These are phyloP conservation scores for Sternotherus odoratus DNA, from an alignment of 2,797 vertebrate species.

Conservation along the genomic window DNA sequence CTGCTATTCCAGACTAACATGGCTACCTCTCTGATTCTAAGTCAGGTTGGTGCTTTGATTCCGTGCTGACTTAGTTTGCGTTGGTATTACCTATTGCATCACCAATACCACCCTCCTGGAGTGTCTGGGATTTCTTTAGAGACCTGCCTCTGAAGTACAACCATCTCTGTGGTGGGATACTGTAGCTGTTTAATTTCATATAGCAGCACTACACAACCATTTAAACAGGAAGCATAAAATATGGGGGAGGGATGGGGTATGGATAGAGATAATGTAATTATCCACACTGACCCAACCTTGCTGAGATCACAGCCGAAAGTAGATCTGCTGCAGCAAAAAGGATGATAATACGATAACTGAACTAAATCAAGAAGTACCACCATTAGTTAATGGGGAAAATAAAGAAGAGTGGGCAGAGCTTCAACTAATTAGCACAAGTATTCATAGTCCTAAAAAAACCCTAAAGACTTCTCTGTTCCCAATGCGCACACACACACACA, in stretches of 20 bases:
- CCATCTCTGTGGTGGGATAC: neutral
- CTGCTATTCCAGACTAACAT: no score
- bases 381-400: neutral
- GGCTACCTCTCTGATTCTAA: no score
- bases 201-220: neutral
- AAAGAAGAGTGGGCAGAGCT: neutral
- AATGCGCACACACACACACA: no score
- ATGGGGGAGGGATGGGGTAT: neutral
- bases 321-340: neutral
- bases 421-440: neutral
- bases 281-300: neutral
- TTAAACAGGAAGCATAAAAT: neutral
- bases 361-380: neutral
- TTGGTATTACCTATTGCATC: rapidly evolving
- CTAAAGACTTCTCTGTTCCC: no score
- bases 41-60: neutral
- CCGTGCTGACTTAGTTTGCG: rapidly evolving
- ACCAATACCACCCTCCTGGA: neutral
- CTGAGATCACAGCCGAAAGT: neutral
- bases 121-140: neutral
- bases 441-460: neutral
- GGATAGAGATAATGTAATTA: neutral
- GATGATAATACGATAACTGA: neutral
- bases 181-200: neutral
- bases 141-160: neutral